phyloP scores from a whole-genome alignment of 2,113 vertebrate genomes.

The Pteronura brasiliensis region DNA sequence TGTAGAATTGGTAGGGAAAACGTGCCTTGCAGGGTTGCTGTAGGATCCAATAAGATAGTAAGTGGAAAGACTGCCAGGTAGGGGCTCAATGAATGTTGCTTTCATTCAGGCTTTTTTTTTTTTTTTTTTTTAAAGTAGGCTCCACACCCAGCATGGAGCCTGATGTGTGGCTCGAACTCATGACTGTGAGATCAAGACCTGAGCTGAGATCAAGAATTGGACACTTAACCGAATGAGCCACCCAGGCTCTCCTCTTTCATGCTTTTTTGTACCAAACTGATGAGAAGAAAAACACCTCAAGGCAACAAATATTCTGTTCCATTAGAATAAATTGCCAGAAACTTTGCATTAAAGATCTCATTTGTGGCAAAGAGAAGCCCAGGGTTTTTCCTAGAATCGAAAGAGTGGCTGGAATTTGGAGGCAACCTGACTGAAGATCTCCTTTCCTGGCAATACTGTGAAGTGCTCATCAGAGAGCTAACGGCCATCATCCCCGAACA shows the following conservation, averaged over 20 bases:
- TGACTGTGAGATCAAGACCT: not conserved
- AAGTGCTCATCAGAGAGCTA: not conserved
- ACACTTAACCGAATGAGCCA: not conserved
- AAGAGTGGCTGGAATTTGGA: not conserved
- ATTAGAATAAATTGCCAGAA: not conserved
- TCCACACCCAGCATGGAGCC: not conserved
- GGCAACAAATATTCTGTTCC: not conserved
- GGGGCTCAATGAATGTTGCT: not conserved
- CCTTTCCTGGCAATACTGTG: not conserved
- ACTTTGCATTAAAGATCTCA: conserved; percentile 5
- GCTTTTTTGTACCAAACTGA: not conserved
- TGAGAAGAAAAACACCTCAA: not conserved
- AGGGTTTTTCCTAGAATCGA: not conserved
- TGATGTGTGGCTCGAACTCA: not conserved
- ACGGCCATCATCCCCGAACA: accelerated
- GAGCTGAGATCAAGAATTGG: not conserved
- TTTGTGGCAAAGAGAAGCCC: not conserved
- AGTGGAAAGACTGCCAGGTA: not conserved
- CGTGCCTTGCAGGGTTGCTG: not conserved
- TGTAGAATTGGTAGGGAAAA: not conserved
- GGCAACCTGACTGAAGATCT: not conserved
- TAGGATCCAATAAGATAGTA: not conserved
- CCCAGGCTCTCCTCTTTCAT: not conserved
- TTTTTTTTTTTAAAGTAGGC: not conserved
- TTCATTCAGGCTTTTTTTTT: not conserved